Percentiles rank a stretch among this genome's conserved stretches.
phyloP scores from a whole-genome alignment of 2,888 invertebrate species.

The Ischnura elegans region DNA sequence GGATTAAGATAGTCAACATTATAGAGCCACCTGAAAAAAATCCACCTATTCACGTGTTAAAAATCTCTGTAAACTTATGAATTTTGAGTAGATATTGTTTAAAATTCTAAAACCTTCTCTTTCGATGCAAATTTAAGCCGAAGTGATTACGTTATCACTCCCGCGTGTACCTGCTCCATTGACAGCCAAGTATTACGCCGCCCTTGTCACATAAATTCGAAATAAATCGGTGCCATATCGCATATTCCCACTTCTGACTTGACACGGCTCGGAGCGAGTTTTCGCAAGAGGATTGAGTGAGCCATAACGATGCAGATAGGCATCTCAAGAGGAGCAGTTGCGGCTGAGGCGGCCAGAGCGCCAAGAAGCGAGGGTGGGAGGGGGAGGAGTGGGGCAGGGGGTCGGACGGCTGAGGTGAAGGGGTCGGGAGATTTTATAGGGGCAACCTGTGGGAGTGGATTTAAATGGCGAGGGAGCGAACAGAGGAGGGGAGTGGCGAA shows the following conservation, averaged over 20 bases:
- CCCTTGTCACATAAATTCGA: background rate
- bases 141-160: background rate
- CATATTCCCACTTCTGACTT: background rate
- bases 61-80: no score
- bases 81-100: no score
- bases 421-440: constrained; percentile 41
- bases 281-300: constrained; percentile 37
- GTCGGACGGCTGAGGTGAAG: background rate
- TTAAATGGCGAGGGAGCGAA: constrained; percentile 24
- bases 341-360: constrained; percentile 12
- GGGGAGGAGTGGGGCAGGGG: background rate
- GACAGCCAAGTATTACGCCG: background rate
- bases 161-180: background rate
- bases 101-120: no score
- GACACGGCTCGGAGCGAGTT: constrained; percentile 1
- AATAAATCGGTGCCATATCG: background rate
- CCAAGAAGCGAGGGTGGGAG: background rate
- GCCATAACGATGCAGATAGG: constrained; percentile 46
- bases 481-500: background rate
- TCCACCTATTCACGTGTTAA: no score
- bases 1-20: no score
- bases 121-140: no score
- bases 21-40: no score
- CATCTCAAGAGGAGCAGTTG: constrained; percentile 30
- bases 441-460: constrained; percentile 65